Conservation (phyloP, 2,113 vertebrate genomes). For the Tringa solitaria region DNA sequence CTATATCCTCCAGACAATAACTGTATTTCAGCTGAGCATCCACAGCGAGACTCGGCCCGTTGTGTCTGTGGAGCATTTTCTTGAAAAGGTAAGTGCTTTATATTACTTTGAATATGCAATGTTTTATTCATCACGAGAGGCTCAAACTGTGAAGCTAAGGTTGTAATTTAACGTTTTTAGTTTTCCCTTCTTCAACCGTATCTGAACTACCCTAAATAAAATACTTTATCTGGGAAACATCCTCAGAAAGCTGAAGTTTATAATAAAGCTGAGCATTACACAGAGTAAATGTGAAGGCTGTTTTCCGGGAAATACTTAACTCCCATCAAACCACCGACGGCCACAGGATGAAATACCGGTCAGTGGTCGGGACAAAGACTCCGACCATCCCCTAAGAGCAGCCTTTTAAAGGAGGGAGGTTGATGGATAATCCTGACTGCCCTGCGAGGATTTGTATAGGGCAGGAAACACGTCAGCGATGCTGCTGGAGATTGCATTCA, state of each 20-base stretch:
- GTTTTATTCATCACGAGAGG: background rate
- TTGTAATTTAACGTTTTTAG: background rate
- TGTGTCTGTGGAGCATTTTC: background rate
- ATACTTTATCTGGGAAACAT: background rate
- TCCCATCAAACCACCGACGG: background rate
- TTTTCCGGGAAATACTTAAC: background rate
- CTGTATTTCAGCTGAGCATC: background rate
- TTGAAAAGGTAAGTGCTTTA: constrained; percentile 54
- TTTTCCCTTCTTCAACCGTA: background rate
- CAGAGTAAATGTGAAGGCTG: background rate
- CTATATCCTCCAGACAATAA: constrained; percentile 13
- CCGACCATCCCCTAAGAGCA: background rate
- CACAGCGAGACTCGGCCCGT: background rate
- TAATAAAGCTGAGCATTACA: background rate
- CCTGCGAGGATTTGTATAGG: background rate
- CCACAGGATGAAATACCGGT: background rate
- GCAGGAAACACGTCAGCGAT: background rate
- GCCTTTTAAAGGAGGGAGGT: background rate
- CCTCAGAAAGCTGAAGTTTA: background rate
- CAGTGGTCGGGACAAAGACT: background rate
- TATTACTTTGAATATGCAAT: constrained; percentile 2
- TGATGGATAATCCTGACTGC: background rate
- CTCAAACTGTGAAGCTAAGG: background rate
- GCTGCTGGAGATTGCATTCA: background rate
- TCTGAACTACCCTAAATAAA: background rate